Evolutionary conservation across 2,797 vertebrate species (phyloP).

Genomic region (Psittacula derbiana): DNA sequence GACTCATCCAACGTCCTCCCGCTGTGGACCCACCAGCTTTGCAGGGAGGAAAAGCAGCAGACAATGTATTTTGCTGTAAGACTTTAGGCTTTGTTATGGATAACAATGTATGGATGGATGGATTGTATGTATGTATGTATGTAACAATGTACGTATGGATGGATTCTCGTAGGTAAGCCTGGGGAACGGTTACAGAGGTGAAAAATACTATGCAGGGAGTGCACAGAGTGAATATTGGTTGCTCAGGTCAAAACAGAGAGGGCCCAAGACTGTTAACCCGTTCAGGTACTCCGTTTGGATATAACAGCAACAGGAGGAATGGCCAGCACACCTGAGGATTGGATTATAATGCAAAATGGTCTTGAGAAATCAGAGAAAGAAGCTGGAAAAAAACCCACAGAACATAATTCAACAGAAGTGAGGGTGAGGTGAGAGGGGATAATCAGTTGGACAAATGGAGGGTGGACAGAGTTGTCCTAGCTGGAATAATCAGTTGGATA

Average conservation of each 20-base stretch:
- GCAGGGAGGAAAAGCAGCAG: neutral
- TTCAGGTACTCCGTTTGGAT: neutral
- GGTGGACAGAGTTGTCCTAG: neutral
- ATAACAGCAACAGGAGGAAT: neutral
- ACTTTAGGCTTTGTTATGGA: neutral
- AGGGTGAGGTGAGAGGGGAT: neutral
- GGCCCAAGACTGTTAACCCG: neutral
- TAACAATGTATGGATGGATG: neutral
- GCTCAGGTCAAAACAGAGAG: neutral
- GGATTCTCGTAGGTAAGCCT: neutral
- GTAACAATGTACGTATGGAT: too few species aligned
- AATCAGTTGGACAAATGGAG: neutral
- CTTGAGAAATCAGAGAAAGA: neutral
- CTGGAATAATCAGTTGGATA: neutral
- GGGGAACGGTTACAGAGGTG: neutral
- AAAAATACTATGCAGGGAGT: neutral
- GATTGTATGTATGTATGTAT: too few species aligned
- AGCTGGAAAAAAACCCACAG: neutral
- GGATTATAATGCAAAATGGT: neutral
- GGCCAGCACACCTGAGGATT: neutral
- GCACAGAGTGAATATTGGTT: neutral
- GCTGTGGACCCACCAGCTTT: neutral
- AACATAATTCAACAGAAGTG: neutral
- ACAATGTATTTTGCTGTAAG: neutral
- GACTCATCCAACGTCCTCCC: neutral